Conservation (phyloP, 2,888 invertebrate species). For the Phorcus lineatus region DNA sequence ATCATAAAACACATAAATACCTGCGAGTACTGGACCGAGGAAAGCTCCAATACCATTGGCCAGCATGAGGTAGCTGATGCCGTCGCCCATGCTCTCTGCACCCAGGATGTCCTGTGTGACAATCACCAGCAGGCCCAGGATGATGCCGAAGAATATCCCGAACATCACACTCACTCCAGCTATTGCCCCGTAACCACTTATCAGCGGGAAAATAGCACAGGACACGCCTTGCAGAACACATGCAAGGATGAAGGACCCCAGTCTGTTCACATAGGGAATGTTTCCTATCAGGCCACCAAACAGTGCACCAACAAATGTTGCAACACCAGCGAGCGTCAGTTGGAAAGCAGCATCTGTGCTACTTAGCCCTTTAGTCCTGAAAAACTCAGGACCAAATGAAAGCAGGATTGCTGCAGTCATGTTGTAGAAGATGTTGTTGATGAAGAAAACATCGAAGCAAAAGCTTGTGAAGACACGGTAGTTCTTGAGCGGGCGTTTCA, state of each 20-base stretch:
- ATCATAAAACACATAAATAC: slow-evolving; percentile 40
- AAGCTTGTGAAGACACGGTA: slow-evolving; percentile 41
- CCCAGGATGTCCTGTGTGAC: slow-evolving; percentile 64
- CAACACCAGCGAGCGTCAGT: slow-evolving; percentile 51
- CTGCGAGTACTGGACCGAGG: slow-evolving; percentile 58
- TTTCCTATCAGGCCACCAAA: slow-evolving; percentile 63
- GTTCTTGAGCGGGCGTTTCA: slow-evolving; percentile 1
- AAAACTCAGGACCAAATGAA: slow-evolving; percentile 60
- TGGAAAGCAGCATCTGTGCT: slow-evolving; percentile 51
- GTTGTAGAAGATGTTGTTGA: slow-evolving; percentile 68
- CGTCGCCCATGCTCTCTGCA: slow-evolving; percentile 56
- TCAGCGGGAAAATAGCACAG: slow-evolving; percentile 41
- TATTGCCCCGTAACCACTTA: slow-evolving; percentile 23
- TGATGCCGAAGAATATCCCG: slow-evolving; percentile 62
- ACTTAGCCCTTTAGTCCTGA: slow-evolving; percentile 47
- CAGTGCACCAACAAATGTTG: slow-evolving; percentile 58
- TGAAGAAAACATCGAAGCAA: slow-evolving; percentile 60
- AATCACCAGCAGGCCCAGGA: slow-evolving; percentile 62
- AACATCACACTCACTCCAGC: slow-evolving; percentile 36
- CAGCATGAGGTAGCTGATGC: slow-evolving; percentile 65
- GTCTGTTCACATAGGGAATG: slow-evolving; percentile 48
- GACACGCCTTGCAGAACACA: slow-evolving; percentile 52
- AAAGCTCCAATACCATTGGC: slow-evolving; percentile 66
- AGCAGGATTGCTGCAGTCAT: slow-evolving; percentile 52
- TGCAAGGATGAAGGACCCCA: slow-evolving; percentile 51